These are phyloP conservation scores for Leucophenga varia DNA, from an alignment of 1,140 invertebrate species.

Conservation along the genomic window DNA sequence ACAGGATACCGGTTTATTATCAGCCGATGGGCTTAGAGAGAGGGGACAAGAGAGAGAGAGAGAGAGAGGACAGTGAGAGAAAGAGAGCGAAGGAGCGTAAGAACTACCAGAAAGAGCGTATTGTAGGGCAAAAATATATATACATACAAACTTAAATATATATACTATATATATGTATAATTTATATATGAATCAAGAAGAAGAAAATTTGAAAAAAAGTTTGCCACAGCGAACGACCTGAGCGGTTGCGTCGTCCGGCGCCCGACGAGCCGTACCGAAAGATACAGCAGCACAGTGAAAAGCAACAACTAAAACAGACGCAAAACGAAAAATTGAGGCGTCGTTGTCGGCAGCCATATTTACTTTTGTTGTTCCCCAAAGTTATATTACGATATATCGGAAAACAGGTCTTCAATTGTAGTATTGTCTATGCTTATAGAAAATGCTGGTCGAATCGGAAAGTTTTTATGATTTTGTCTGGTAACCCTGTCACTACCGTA, in stretches of 20 bases:
- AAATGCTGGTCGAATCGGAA: no score
- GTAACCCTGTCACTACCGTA: no score
- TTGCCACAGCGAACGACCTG: no score
- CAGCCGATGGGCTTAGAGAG: slow-evolving; percentile 11
- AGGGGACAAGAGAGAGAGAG: slow-evolving; percentile 2
- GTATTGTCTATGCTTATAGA: no score
- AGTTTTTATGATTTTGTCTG: no score
- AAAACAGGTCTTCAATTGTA: slow-evolving; percentile 8
- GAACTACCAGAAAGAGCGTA: background rate
- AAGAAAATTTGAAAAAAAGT: no score
- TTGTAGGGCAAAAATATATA: no score
- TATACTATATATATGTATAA: no score
- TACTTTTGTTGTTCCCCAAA: slow-evolving; percentile 14
- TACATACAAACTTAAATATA: no score
- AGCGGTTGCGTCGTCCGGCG: no score
- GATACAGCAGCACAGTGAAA: slow-evolving; percentile 36
- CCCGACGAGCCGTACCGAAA: slow-evolving; percentile 35
- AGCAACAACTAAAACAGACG: slow-evolving; percentile 34
- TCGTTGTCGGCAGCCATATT: slow-evolving; percentile 29
- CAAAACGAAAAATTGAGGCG: slow-evolving; percentile 21
- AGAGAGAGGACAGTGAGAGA: background rate
- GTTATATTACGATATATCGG: slow-evolving; percentile 12
- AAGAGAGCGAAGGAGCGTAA: background rate
- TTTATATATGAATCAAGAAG: no score
- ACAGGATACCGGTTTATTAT: slow-evolving; percentile 43